phyloP scores from a whole-genome alignment of 2,797 vertebrate species.

The Podarcis siculus region DNA sequence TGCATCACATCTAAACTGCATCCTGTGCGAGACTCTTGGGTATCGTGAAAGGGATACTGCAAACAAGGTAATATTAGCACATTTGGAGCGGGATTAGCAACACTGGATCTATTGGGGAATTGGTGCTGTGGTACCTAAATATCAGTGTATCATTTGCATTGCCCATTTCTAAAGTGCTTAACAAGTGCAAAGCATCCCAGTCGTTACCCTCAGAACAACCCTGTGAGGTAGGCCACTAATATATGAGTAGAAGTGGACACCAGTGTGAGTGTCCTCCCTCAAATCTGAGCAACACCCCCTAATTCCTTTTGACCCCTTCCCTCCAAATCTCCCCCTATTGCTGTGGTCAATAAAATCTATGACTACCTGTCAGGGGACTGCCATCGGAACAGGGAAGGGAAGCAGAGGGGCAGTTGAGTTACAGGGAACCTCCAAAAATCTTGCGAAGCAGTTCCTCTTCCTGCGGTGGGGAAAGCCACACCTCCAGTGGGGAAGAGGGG shows the following conservation, averaged over 20 bases:
- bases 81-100: neutral
- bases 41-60: fast-evolving
- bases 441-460: too few relatives aligned
- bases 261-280: too few relatives aligned
- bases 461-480: too few relatives aligned
- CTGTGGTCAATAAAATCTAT: too few relatives aligned
- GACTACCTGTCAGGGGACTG: too few relatives aligned
- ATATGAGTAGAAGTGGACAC: too few relatives aligned
- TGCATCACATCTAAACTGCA: neutral
- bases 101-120: neutral
- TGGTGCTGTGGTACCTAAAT: neutral
- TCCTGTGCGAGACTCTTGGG: neutral
- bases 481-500: too few relatives aligned
- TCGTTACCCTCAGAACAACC: neutral
- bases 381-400: too few relatives aligned
- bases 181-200: neutral
- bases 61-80: neutral
- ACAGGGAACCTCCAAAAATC: too few relatives aligned
- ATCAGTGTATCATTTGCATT: neutral
- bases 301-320: neutral
- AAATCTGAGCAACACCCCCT: neutral
- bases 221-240: too few relatives aligned
- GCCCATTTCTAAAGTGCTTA: neutral
- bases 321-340: neutral
- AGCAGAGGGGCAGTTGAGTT: too few relatives aligned